A percentile compares a stretch with the other conserved stretches of the same genome.
Evolutionary conservation across 2,113 vertebrate species (phyloP).

Genomic region (Etheostoma spectabile): DNA sequence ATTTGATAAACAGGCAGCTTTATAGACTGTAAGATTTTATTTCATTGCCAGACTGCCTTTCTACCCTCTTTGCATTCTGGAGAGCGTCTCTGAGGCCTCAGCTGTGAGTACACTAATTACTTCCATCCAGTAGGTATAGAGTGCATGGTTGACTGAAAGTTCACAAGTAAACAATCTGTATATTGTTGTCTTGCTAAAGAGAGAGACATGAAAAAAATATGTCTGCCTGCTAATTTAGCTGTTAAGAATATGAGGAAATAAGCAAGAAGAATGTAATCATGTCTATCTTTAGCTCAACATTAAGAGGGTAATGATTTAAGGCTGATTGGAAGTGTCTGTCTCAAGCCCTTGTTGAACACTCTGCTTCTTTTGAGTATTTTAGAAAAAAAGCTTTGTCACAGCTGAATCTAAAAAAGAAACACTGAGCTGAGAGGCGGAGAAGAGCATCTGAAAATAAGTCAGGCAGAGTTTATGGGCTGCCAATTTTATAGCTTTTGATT

Average conservation of each 20-base stretch:
- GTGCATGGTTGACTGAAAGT: constrained; percentile 58
- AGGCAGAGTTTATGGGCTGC: constrained; percentile 22
- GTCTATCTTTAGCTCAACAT: constrained; percentile 14
- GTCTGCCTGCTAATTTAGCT: constrained; percentile 45
- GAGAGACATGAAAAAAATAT: constrained; percentile 24
- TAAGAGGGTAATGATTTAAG: constrained; percentile 34
- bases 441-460: constrained; percentile 46
- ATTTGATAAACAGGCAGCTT: constrained; percentile 43
- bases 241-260: constrained; percentile 33
- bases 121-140: constrained; percentile 48
- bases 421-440: constrained; percentile 1
- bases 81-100: constrained; percentile 56
- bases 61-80: constrained; percentile 44
- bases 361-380: constrained; percentile 5
- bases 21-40: constrained; percentile 12
- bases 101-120: constrained; percentile 73
- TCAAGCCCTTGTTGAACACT: constrained; percentile 40
- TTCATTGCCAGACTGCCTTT: constrained; percentile 46
- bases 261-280: constrained; percentile 23
- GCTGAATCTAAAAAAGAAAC: constrained; percentile 52
- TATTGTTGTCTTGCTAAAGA: constrained; percentile 46
- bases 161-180: constrained; percentile 64
- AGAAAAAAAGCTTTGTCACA: constrained; percentile 52
- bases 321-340: constrained; percentile 34
- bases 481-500: constrained; percentile 55